Evolutionary conservation across 2,888 invertebrate genomes (phyloP).

Genomic region (Habroteleia sp.): DNA sequence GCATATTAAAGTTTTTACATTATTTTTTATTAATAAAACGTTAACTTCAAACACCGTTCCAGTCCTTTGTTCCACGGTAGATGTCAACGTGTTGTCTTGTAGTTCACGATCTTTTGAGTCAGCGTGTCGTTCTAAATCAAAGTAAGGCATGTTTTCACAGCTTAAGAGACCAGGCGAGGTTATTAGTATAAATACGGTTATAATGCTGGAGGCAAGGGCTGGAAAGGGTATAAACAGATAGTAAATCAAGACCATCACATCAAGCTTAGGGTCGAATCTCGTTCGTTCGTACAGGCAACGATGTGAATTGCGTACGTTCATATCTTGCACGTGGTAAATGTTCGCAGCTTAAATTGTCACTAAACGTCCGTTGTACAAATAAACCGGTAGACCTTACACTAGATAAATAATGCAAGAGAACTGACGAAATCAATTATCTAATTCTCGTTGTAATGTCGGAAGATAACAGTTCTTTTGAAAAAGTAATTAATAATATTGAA

Average conservation of each 20-base stretch:
- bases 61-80: conserved; percentile 39
- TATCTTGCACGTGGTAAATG: conserved; percentile 63
- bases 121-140: conserved; percentile 69
- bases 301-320: conserved; percentile 43
- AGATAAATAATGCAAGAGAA: conserved; percentile 39
- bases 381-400: conserved; percentile 38
- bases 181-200: conserved; percentile 80
- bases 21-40: conserved; percentile 18
- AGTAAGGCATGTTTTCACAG: conserved; percentile 63
- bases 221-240: conserved; percentile 78
- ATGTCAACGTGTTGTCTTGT: conserved; percentile 41
- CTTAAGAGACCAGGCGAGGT: conserved; percentile 65
- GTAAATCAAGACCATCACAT: conserved; percentile 75
- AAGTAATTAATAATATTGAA: too few relatives aligned
- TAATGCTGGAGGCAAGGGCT: conserved; percentile 76
- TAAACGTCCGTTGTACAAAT: conserved; percentile 51
- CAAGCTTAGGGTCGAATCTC: conserved; percentile 56
- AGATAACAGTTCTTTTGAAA: too few relatives aligned
- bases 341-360: conserved; percentile 61
- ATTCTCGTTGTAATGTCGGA: too few relatives aligned
- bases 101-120: conserved; percentile 58
- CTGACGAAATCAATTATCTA: conserved; percentile 32
- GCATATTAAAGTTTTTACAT: too few relatives aligned
- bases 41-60: conserved; percentile 9
- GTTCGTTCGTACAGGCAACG: conserved; percentile 34